Evolutionary conservation across 2,113 vertebrate genomes (phyloP).

Genomic region (Hylia prasina): DNA sequence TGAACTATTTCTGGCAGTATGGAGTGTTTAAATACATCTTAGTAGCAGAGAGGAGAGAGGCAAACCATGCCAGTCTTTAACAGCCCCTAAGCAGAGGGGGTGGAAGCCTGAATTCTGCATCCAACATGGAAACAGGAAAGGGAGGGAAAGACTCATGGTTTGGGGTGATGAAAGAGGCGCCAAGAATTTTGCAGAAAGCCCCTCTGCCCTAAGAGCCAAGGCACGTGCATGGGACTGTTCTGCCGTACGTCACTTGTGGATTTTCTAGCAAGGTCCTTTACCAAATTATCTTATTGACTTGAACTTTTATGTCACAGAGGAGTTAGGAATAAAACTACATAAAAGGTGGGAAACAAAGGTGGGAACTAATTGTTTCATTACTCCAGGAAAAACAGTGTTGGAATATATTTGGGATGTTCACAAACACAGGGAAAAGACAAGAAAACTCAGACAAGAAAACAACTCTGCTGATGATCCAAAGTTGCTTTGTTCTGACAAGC

Average conservation of each 20-base stretch:
- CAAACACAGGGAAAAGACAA: neutral
- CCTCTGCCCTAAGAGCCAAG: neutral
- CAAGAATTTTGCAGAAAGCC: neutral
- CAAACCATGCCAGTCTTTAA: neutral
- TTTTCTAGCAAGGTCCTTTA: neutral
- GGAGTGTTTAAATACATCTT: neutral
- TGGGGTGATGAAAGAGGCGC: neutral
- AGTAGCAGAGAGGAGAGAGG: neutral
- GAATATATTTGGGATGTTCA: neutral
- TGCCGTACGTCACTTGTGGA: rapidly evolving
- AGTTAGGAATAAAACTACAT: neutral
- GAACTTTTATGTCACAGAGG: neutral
- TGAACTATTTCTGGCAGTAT: neutral
- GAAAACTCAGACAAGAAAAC: neutral
- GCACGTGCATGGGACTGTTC: too few relatives aligned
- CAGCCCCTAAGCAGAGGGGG: rapidly evolving
- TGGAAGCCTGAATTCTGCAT: neutral
- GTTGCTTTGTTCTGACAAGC: neutral
- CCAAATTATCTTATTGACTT: neutral
- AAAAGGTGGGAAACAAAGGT: neutral
- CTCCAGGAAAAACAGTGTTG: neutral
- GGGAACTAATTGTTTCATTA: neutral
- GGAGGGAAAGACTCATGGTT: neutral
- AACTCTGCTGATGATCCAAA: neutral
- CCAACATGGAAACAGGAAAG: rapidly evolving